Evolutionary conservation across 2,113 vertebrate species (phyloP).

Genomic region (Chiloscyllium plagiosum): DNA sequence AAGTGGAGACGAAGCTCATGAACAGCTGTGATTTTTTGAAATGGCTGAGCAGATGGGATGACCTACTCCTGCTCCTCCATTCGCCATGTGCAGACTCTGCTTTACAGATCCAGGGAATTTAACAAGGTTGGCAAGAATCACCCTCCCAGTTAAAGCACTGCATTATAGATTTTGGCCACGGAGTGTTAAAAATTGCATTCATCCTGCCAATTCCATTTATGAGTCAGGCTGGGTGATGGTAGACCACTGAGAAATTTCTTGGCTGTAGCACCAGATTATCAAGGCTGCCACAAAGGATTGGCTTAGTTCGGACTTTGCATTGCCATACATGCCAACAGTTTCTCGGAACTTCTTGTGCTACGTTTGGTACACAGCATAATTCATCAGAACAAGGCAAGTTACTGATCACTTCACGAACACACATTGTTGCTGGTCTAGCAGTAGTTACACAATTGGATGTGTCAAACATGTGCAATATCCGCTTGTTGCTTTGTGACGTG

Average conservation of each 20-base stretch:
- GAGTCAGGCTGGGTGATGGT: background rate
- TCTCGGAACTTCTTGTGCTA: no score
- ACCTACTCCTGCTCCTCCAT: background rate
- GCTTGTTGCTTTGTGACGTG: background rate
- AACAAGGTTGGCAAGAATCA: background rate
- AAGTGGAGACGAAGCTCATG: no score
- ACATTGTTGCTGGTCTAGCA: background rate
- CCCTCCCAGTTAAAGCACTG: background rate
- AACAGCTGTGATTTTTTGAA: no score
- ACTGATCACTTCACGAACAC: background rate
- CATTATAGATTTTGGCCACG: background rate
- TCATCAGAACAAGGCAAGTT: background rate
- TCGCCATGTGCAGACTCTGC: background rate
- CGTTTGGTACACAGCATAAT: background rate
- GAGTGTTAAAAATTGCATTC: background rate
- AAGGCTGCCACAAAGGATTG: background rate
- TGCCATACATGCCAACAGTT: background rate
- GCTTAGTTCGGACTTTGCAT: background rate
- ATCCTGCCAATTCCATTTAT: background rate
- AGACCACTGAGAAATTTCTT: background rate
- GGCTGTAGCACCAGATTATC: background rate
- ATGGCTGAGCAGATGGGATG: no score
- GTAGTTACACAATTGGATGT: no score
- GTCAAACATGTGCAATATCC: background rate
- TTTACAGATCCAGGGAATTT: background rate